Percentiles rank a stretch among this genome's conserved stretches.
Conservation (phyloP, 2,113 vertebrate genomes). For the Pogona vitticeps region DNA sequence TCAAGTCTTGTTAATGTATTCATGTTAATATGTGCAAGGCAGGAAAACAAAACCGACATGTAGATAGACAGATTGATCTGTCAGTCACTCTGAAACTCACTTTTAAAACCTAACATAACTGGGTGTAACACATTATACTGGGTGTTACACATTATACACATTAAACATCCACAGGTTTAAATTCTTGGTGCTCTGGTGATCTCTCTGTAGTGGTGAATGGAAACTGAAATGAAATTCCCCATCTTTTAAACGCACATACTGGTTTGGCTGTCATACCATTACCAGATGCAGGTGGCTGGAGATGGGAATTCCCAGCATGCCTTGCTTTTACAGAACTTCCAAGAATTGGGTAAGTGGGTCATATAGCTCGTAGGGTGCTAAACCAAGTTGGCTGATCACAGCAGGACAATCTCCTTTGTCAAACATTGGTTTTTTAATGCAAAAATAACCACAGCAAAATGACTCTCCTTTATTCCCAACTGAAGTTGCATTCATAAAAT, state of each 20-base stretch:
- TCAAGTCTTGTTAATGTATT: neutral
- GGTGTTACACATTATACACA: neutral
- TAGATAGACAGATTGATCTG: no score
- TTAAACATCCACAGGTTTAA: neutral
- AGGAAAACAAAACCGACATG: neutral
- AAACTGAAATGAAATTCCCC: neutral
- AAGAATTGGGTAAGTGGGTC: neutral
- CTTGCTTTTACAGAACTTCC: neutral
- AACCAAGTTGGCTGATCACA: no score
- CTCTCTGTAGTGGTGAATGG: neutral
- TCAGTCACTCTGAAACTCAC: neutral
- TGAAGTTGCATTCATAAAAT: no score
- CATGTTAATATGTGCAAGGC: neutral
- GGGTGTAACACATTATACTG: neutral
- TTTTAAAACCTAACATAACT: neutral
- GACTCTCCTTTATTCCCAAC: no score
- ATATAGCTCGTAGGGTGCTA: no score
- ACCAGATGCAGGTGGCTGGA: neutral
- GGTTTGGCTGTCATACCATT: neutral
- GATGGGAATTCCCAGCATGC: neutral
- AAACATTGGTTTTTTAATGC: no score
- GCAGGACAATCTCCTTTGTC: no score
- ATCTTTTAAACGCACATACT: no score
- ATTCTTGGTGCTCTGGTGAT: neutral
- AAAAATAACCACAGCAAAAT: no score